phyloP scores from a whole-genome alignment of 2,797 vertebrate species.

The Sebastes oblongus region DNA sequence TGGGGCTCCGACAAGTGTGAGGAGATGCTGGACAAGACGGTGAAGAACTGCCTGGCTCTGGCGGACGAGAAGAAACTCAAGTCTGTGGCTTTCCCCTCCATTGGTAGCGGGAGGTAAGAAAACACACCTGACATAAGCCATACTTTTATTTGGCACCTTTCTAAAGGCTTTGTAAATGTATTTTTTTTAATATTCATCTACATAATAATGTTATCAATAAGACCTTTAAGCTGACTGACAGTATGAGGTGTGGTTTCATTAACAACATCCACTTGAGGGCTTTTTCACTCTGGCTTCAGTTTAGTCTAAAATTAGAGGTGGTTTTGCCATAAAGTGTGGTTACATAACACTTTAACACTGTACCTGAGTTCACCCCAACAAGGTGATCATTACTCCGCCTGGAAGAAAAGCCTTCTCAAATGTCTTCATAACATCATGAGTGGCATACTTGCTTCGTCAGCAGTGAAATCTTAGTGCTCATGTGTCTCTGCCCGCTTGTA shows the following conservation, averaged over 20 bases:
- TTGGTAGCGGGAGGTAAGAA: conserved; percentile 93
- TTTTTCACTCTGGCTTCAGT: neutral
- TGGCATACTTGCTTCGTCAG: neutral
- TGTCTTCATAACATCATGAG: neutral
- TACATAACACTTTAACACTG: neutral
- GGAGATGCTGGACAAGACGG: conserved; percentile 96
- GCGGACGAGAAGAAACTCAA: conserved; percentile 99
- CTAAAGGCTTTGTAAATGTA: too few species aligned
- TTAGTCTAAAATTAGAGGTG: neutral
- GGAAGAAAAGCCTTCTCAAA: neutral
- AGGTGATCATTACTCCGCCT: neutral
- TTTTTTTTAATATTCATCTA: too few species aligned
- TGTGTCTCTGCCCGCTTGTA: neutral
- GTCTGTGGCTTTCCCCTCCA: conserved; percentile 96
- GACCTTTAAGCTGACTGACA: neutral
- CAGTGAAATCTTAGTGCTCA: neutral
- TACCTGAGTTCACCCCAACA: neutral
- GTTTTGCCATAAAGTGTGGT: neutral
- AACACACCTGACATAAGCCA: neutral
- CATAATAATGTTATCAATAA: too few species aligned
- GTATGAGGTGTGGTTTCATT: neutral
- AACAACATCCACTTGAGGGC: neutral
- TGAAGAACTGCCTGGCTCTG: conserved; percentile 96
- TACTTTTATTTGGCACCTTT: too few species aligned
- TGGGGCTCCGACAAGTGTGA: conserved; percentile 97